Percentiles rank a stretch among this genome's conserved stretches.
These are phyloP conservation scores for Bactericera cockerelli DNA, from an alignment of 1,140 invertebrate genomes.

Conservation along the genomic window DNA sequence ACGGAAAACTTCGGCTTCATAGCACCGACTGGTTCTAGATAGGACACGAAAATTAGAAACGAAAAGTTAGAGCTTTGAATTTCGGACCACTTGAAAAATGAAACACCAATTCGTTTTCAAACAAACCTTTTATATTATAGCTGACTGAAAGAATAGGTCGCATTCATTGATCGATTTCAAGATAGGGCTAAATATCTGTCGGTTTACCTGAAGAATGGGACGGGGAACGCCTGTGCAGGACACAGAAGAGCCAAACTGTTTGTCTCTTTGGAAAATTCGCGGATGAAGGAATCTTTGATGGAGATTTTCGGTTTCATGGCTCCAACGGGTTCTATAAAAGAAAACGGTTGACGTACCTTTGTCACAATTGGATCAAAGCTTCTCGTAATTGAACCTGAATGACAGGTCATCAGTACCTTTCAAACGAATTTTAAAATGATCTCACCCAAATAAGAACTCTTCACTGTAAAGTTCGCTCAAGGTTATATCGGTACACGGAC, in stretches of 20 bases:
- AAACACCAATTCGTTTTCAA: too few relatives aligned
- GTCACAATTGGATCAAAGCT: too few relatives aligned
- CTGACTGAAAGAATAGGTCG: too few relatives aligned
- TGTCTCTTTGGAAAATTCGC: slow-evolving; percentile 15
- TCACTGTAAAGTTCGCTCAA: too few relatives aligned
- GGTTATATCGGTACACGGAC: too few relatives aligned
- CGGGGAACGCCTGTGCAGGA: slow-evolving; percentile 35
- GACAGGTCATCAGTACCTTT: too few relatives aligned
- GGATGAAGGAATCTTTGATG: slow-evolving; percentile 29
- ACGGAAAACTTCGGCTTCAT: slow-evolving; percentile 54
- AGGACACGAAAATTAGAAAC: not conserved
- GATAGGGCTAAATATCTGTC: not conserved
- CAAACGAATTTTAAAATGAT: too few relatives aligned
- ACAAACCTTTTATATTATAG: too few relatives aligned
- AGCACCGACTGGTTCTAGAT: slow-evolving; percentile 54
- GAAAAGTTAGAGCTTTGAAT: not conserved
- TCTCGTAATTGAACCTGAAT: too few relatives aligned
- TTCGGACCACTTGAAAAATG: slow-evolving; percentile 10
- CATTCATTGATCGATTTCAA: too few relatives aligned
- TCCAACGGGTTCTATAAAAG: slow-evolving; percentile 38
- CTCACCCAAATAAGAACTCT: too few relatives aligned
- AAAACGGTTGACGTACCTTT: not conserved
- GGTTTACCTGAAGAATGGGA: slow-evolving; percentile 48
- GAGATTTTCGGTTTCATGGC: slow-evolving; percentile 32
- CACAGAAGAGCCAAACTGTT: slow-evolving; percentile 18